These are phyloP conservation scores for Pogonomyrmex barbatus DNA, from an alignment of 1,140 invertebrate species.

Conservation along the genomic window DNA sequence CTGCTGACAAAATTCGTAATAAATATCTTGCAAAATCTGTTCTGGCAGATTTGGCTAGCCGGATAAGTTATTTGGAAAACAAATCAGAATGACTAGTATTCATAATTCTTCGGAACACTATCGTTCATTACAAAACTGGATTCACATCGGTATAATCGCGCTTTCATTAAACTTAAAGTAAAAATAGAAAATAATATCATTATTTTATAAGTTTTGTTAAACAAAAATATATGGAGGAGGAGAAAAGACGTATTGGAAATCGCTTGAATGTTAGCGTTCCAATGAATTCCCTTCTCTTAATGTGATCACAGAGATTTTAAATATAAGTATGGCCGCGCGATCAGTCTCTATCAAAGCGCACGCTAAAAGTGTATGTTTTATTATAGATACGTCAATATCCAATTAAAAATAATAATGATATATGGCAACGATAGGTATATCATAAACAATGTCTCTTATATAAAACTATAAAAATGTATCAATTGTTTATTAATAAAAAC, in stretches of 20 bases:
- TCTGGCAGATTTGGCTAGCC: no score
- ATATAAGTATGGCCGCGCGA: conserved; percentile 14
- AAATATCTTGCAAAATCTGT: no score
- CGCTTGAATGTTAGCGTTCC: not conserved
- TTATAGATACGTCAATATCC: not conserved
- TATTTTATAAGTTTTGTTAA: not conserved
- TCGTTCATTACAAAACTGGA: not conserved
- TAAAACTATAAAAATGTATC: conserved; percentile 38
- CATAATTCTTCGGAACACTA: not conserved
- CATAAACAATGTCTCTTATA: conserved; percentile 15
- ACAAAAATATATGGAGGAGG: not conserved
- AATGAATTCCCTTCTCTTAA: conserved; percentile 3
- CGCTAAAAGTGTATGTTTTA: conserved; percentile 4
- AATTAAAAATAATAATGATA: conserved; percentile 20
- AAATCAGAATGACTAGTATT: conserved; percentile 33
- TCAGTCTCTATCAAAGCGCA: conserved; percentile 49
- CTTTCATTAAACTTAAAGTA: not conserved
- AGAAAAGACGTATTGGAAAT: not conserved
- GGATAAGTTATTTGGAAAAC: conserved; percentile 14
- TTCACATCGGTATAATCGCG: not conserved
- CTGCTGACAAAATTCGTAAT: no score
- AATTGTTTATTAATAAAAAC: conserved; percentile 21
- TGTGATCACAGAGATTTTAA: conserved; percentile 44
- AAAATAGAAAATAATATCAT: conserved; percentile 23
- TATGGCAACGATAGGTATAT: conserved; percentile 33